Percentiles rank a stretch among this genome's conserved stretches.
These are phyloP conservation scores for Diabrotica virgifera DNA, from an alignment of 1,140 invertebrate genomes.

Conservation along the genomic window DNA sequence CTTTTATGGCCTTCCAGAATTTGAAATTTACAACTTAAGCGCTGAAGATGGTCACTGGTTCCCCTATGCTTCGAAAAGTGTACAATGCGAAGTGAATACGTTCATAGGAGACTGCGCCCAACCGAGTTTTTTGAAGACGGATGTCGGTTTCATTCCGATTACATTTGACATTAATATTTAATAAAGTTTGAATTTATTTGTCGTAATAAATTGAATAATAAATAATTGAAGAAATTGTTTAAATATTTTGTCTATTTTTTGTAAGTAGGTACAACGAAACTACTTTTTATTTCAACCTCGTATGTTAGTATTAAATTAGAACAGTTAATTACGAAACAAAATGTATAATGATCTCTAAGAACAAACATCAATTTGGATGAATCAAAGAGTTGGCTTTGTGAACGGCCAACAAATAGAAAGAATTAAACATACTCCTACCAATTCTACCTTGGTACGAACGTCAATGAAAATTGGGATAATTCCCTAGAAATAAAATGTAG, in stretches of 20 bases:
- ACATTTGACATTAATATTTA: constrained; percentile 3
- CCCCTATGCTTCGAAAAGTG: constrained; percentile 27
- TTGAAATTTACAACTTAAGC: constrained; percentile 27
- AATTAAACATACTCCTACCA: too few relatives aligned
- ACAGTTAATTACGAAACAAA: too few relatives aligned
- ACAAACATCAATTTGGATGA: too few relatives aligned
- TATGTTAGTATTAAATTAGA: too few relatives aligned
- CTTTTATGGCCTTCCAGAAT: constrained; percentile 29
- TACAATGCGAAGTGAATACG: background rate
- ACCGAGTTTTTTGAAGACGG: constrained; percentile 11
- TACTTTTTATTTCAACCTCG: too few relatives aligned
- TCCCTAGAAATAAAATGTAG: too few relatives aligned
- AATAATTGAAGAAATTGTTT: background rate
- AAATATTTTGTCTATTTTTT: background rate
- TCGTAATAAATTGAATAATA: background rate
- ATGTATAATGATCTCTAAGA: too few relatives aligned
- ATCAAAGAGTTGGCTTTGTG: too few relatives aligned
- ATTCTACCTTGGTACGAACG: too few relatives aligned
- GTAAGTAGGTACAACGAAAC: too few relatives aligned
- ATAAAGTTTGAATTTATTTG: background rate
- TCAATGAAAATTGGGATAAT: too few relatives aligned
- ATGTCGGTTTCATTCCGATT: constrained; percentile 15
- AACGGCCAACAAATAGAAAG: too few relatives aligned
- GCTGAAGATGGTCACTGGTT: constrained; percentile 28
- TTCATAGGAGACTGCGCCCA: constrained; percentile 6